Percentiles rank a stretch among this genome's conserved stretches.
Conservation (phyloP, 2,888 invertebrate species). For the Metallyticus violacea region DNA sequence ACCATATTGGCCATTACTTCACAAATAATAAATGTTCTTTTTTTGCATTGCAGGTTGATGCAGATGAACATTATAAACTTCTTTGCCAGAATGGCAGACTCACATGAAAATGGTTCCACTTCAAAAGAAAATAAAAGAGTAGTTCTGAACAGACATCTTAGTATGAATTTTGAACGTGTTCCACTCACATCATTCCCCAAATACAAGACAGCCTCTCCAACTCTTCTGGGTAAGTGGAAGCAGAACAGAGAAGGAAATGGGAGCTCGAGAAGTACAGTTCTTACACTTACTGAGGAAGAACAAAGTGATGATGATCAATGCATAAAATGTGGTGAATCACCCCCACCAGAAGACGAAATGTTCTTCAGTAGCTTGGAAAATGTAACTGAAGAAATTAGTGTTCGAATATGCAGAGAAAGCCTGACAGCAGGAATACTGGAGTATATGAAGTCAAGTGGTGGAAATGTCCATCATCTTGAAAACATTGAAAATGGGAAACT, state of each 20-base stretch:
- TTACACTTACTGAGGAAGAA: neutral
- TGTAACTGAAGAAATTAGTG: slow-evolving; percentile 42
- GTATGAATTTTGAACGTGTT: slow-evolving; percentile 45
- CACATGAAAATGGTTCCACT: neutral
- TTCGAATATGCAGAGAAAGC: slow-evolving; percentile 55
- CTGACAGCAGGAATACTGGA: slow-evolving; percentile 71
- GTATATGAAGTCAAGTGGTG: slow-evolving; percentile 67
- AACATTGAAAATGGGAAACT: slow-evolving; percentile 70
- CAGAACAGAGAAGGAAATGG: neutral
- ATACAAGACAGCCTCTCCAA: slow-evolving; percentile 24
- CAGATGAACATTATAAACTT: neutral
- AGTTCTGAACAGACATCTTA: slow-evolving; percentile 48
- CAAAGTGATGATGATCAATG: neutral
- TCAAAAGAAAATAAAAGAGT: slow-evolving; percentile 36
- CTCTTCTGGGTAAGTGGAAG: slow-evolving; percentile 10
- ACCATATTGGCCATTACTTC: too few relatives aligned
- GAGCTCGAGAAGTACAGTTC: neutral
- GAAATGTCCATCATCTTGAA: slow-evolving; percentile 58
- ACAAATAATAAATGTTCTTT: neutral
- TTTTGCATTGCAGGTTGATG: neutral
- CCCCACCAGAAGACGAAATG: slow-evolving; percentile 76
- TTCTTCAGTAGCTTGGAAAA: slow-evolving; percentile 77
- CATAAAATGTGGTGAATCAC: slow-evolving; percentile 76
- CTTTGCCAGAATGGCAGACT: neutral
- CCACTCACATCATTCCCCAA: slow-evolving; percentile 29